These are phyloP conservation scores for Centrocercus urophasianus DNA, from an alignment of 2,113 vertebrate species.

Conservation along the genomic window DNA sequence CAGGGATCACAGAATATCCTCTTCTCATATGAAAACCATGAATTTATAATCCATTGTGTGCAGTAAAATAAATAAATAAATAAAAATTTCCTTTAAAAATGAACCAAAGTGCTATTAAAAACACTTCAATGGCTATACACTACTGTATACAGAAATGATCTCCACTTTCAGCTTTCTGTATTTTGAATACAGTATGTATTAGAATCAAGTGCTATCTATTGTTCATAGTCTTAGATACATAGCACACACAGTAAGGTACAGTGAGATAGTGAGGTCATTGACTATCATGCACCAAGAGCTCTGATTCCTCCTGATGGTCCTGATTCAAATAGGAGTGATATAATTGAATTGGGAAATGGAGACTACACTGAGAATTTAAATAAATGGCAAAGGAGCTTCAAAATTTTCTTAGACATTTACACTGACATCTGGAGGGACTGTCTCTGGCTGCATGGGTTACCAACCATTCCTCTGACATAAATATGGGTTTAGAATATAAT, in stretches of 20 bases:
- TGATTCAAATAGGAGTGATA: background rate
- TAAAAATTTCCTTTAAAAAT: background rate
- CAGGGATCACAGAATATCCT: background rate
- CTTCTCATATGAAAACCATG: background rate
- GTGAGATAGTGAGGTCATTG: background rate
- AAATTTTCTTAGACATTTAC: background rate
- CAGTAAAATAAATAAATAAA: background rate
- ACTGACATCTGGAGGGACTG: background rate
- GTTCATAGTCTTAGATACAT: background rate
- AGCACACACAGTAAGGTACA: background rate
- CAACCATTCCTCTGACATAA: background rate
- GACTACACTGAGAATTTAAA: background rate
- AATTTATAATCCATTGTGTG: background rate
- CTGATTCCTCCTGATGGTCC: background rate
- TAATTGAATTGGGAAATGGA: background rate
- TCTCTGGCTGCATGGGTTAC: accelerated
- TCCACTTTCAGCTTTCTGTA: background rate
- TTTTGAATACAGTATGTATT: background rate
- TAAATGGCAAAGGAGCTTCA: background rate
- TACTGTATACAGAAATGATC: background rate
- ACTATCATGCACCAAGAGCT: background rate
- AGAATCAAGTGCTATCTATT: background rate
- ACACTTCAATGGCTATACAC: background rate
- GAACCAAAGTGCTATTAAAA: background rate
- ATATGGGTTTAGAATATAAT: background rate